Conservation (phyloP, 92 coral and sea anemone genomes). For the Paramuricea clavata region DNA sequence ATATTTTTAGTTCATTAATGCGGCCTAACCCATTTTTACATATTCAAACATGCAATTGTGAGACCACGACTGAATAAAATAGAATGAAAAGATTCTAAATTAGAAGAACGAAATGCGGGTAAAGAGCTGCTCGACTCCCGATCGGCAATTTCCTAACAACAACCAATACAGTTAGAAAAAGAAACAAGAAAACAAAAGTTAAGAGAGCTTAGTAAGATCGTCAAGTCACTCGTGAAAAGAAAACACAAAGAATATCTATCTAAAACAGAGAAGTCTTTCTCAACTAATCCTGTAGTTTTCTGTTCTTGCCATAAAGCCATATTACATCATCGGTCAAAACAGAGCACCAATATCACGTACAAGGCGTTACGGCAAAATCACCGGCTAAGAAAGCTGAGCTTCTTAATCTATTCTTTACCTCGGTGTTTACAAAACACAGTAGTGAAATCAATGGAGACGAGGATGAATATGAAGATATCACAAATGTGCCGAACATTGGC, state of each 20-base stretch:
- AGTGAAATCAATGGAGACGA: too few species aligned
- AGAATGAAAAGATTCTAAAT: too few species aligned
- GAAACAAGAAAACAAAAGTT: slow-evolving; percentile 62
- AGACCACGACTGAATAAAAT: too few species aligned
- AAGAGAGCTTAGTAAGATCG: slow-evolving; percentile 42
- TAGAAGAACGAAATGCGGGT: too few species aligned
- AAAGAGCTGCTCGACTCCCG: too few species aligned
- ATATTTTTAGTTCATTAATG: too few species aligned
- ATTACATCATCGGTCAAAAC: neutral
- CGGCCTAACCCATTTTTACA: too few species aligned
- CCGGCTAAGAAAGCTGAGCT: slow-evolving; percentile 51
- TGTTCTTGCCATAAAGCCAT: too few species aligned
- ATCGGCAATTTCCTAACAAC: too few species aligned
- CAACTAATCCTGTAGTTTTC: too few species aligned
- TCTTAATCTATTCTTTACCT: slow-evolving; percentile 44
- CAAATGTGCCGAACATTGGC: neutral
- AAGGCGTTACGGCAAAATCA: slow-evolving; percentile 35
- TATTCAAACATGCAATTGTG: too few species aligned
- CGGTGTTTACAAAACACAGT: slow-evolving; percentile 18
- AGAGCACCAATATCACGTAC: slow-evolving; percentile 32
- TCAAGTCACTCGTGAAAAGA: neutral
- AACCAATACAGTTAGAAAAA: slow-evolving; percentile 56
- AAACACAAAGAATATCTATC: slow-evolving; percentile 65
- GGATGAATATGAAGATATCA: neutral
- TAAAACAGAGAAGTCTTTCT: too few species aligned